Base-by-base conservation (phyloP, 2,113 vertebrate species). In the Emydocephalus ijimae region DNA sequence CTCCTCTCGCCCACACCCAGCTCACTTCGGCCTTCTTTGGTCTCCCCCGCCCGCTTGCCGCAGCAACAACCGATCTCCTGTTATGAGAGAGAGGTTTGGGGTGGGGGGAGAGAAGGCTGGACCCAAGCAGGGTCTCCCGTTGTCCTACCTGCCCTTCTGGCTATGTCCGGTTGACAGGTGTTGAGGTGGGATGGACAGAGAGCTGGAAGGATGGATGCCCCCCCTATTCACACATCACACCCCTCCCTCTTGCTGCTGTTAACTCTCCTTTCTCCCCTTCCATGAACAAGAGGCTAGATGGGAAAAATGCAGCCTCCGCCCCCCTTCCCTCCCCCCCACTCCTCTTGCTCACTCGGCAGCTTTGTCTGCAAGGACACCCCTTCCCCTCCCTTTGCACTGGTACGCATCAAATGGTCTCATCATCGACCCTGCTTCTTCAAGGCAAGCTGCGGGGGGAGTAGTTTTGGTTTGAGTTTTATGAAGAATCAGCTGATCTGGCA, bases 11-110 rank as follows among this genome's bases (percentile, higher is more conserved):
- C 74, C 87, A 92, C 91, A 92, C 91, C 69, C 92, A 85, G 14
- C 69, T 23, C 52, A 23, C 87, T 18, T n/a, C 54, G 54, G 74
- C 26, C 56, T 89, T 89, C 59, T 34, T 61, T 39, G 74, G 74
- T 52, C 88, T 86, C 74, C 92, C 92, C 92, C 92, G 92, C 92
- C 92, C 92, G 89, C 89, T 93, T 93, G 92, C 92, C 89, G 92
- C 92, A 93, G 92, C 87, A 48, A 43, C 92, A 15, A 43, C 92
- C 43, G 88, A 9, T 3, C 74, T 81, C 34, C 74, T 9, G 34
- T 81, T 81, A 21, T 1, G 34, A 81, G 6, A 15, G 64, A 34
- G 69, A 81, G 74, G n/a, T 43, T 21, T 39, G 74, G 74, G 34
- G n/a, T 5, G 6, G 52, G 3, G 21, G n/a, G 23, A 34, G 18